Conservation (phyloP, 2,797 vertebrate species). For the Poeciliopsis gracilis region DNA sequence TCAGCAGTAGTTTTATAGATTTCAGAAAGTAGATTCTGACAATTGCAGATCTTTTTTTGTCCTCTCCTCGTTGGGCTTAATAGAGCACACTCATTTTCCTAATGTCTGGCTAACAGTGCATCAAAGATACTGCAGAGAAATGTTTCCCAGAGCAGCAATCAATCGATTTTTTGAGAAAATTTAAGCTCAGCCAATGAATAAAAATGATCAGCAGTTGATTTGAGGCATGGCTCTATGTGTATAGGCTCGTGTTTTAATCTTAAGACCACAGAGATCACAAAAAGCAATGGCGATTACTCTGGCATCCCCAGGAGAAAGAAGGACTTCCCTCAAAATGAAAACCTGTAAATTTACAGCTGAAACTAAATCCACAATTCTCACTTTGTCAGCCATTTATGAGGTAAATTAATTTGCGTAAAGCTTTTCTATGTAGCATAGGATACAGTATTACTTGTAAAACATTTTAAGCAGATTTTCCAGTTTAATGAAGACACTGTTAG, state of each 20-base stretch:
- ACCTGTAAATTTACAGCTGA: not conserved
- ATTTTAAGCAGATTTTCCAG: not conserved
- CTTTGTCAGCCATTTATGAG: not conserved
- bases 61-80: not conserved
- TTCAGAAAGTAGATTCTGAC: not conserved
- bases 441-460: not conserved
- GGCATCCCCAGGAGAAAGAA: not conserved
- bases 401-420: not conserved
- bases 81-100: not conserved
- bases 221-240: not conserved
- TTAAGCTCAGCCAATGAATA: not conserved
- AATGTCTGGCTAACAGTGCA: not conserved
- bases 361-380: not conserved
- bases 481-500: constrained; percentile 12
- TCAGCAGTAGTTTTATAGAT: not conserved
- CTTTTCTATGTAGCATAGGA: not conserved
- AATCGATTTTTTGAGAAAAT: not conserved
- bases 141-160: not conserved
- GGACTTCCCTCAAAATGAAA: not conserved
- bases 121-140: not conserved
- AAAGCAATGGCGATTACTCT: not conserved
- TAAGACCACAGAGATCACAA: not conserved
- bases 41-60: not conserved
- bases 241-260: not conserved
- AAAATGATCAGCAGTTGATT: not conserved